Base-by-base conservation (phyloP, 2,113 vertebrate genomes). In the Sorex araneus region DNA sequence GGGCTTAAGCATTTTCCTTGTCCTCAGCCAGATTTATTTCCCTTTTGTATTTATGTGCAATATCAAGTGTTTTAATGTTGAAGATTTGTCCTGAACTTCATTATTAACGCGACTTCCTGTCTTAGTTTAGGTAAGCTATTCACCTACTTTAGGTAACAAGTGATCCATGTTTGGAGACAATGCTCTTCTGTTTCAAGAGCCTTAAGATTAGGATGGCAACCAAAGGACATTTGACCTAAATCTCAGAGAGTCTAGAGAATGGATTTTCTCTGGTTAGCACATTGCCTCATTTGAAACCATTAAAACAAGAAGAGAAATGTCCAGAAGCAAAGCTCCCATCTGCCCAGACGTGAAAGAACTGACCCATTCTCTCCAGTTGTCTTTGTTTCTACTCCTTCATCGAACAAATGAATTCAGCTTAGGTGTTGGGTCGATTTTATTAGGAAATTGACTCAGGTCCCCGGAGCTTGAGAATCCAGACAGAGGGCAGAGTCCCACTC, bases 41-140 rank as follows among this genome's bases (percentile, higher is more conserved):
- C 73, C 73, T 36, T 93, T 96, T 47, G 78, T 94, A 90, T 93
- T 93, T 95, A 94, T 83, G 78, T 84, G 82, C 71, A 30, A 77
- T 92, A 94, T 79, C 88, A 84, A 57, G 63, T 87, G 64, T 86
- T 93, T 75, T 71, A 77, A 84, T 90, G 78, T 78, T 93, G 67
- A 75, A 92, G 93, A 95, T 89, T 91, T 84, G 77, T 90, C 75
- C 63, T 73, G 34, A 89, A 87, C 79, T 63, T 79, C 54, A 92
- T 93, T 94, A 95, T 94, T 94, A 96, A 95, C 81, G 67, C 32
- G 50, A 77, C 92, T 96, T 96, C 92, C 95, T 94, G 88, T 91
- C 77, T 94, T 88, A 82, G 82, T 60, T 70, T 91, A 94, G 91
- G 90, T 81, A 92, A 95, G 89, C 67, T 92, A 60, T 6, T 87